A percentile compares a stretch with the other conserved stretches of the same genome.
phyloP scores from a whole-genome alignment of 2,888 invertebrate species.

The Panzeria rudis region DNA sequence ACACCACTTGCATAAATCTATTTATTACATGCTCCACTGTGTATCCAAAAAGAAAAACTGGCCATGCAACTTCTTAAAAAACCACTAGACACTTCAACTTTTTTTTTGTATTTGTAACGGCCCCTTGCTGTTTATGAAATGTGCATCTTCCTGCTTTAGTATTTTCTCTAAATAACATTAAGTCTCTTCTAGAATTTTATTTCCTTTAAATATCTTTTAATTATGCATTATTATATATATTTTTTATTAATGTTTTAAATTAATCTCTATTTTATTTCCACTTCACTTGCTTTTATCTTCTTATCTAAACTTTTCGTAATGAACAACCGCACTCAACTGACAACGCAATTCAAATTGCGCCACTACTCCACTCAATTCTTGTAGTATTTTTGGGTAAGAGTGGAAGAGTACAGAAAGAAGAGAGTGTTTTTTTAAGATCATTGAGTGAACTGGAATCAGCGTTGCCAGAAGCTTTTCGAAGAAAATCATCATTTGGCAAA shows the following conservation, averaged over 20 bases:
- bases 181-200: background rate
- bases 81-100: background rate
- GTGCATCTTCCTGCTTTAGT: conserved; percentile 29
- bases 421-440: conserved; percentile 44
- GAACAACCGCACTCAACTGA: conserved; percentile 70
- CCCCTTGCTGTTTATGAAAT: background rate
- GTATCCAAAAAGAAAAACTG: conserved; percentile 56
- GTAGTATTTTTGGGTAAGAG: background rate
- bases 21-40: conserved; percentile 33
- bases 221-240: conserved; percentile 10
- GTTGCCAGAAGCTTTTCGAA: conserved; percentile 13
- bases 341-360: conserved; percentile 63
- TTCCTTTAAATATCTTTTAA: background rate
- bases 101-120: background rate
- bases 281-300: background rate
- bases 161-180: background rate
- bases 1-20: conserved; percentile 16
- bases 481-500: no score
- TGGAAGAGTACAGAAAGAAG: background rate
- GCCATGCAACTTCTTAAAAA: conserved; percentile 55
- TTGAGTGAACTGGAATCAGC: conserved; percentile 4
- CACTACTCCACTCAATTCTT: conserved; percentile 61
- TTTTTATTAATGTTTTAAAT: conserved; percentile 5
- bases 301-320: conserved; percentile 44
- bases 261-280: background rate